These are phyloP conservation scores for Sphaerophoria rueppellii DNA, from an alignment of 2,888 invertebrate species.

Conservation along the genomic window DNA sequence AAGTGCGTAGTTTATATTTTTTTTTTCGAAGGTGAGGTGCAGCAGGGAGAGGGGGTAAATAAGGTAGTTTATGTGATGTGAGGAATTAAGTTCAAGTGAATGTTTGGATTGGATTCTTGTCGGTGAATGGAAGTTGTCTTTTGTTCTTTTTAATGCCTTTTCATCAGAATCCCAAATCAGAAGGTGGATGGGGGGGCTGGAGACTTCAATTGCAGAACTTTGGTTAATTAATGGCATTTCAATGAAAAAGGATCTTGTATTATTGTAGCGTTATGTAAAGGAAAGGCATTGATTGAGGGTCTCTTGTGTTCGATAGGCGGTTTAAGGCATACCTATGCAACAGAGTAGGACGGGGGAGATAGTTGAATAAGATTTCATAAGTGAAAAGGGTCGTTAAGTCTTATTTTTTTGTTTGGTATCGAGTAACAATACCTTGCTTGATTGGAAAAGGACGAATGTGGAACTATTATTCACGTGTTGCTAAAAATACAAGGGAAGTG, in stretches of 20 bases:
- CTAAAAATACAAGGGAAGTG: too few species aligned
- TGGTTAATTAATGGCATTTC: slow-evolving; percentile 65
- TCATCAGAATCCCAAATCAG: slow-evolving; percentile 12
- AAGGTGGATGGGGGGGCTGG: not conserved
- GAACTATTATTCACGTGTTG: not conserved
- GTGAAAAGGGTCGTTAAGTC: slow-evolving; percentile 24
- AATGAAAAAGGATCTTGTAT: slow-evolving; percentile 10
- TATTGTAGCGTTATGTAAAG: not conserved
- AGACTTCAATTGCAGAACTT: slow-evolving; percentile 64
- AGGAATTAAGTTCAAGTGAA: slow-evolving; percentile 52
- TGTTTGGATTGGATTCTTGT: slow-evolving; percentile 27
- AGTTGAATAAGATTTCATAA: slow-evolving; percentile 36
- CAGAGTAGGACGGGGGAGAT: not conserved
- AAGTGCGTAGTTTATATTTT: slow-evolving; percentile 29
- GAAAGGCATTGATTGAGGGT: slow-evolving; percentile 51
- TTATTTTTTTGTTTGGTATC: not conserved
- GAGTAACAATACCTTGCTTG: not conserved
- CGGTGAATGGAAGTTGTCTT: slow-evolving; percentile 16
- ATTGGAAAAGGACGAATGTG: not conserved
- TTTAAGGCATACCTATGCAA: not conserved
- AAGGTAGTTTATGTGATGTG: slow-evolving; percentile 2
- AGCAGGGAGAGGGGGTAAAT: too few species aligned
- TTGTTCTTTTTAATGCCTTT: slow-evolving; percentile 40
- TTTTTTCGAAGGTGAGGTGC: not conserved
- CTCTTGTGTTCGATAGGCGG: not conserved